phyloP scores from a whole-genome alignment of 2,797 vertebrate species.

The Propithecus perrieri region DNA sequence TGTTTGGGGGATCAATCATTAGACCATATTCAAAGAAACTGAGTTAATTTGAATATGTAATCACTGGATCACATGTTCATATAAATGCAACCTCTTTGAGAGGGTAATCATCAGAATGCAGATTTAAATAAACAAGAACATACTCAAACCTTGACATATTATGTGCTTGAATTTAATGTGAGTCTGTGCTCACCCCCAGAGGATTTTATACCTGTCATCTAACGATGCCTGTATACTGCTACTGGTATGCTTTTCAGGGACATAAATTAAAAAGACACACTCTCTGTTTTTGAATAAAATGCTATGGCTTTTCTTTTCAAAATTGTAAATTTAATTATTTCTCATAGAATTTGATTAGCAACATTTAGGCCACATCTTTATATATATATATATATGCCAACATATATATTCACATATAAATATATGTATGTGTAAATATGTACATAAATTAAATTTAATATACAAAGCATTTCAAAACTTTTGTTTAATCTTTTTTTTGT shows the following conservation, averaged over 20 bases:
- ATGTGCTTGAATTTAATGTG: conserved; percentile 4
- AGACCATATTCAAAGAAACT: conserved; percentile 59
- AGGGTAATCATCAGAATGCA: conserved; percentile 37
- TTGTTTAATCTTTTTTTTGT: neutral
- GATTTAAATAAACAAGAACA: conserved; percentile 56
- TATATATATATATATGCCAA: neutral
- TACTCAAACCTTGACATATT: neutral
- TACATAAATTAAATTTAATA: neutral
- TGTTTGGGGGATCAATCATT: conserved; percentile 54
- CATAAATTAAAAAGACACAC: conserved; percentile 2
- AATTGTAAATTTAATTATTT: conserved; percentile 31
- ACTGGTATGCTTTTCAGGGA: neutral
- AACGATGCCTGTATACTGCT: neutral
- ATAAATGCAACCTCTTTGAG: conserved; percentile 49
- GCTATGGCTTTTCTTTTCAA: neutral
- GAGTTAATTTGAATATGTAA: conserved; percentile 62
- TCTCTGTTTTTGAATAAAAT: conserved; percentile 28
- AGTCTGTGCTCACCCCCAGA: neutral
- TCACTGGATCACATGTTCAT: conserved; percentile 10
- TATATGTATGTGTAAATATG: neutral
- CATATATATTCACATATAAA: neutral
- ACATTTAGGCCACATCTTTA: neutral
- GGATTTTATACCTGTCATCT: neutral
- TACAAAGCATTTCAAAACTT: neutral
- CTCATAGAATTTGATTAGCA: neutral